Conservation (phyloP, 2,888 invertebrate species). For the Ceriagrion tenellum region DNA sequence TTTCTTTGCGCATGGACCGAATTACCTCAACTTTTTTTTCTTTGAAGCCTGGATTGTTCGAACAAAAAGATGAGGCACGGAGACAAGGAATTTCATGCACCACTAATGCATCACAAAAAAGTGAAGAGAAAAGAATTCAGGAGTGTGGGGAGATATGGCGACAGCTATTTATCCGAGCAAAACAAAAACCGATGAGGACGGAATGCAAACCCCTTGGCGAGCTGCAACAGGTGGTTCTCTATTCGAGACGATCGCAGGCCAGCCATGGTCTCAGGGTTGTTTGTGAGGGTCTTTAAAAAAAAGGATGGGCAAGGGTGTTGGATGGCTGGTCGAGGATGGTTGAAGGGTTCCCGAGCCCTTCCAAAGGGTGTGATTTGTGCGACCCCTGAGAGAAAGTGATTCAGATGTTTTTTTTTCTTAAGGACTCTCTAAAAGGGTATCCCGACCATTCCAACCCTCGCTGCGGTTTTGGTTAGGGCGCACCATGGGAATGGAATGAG, state of each 20-base stretch:
- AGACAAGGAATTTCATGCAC: not conserved
- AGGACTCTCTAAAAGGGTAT: not conserved
- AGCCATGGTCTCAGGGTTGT: not conserved
- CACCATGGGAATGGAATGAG: not conserved
- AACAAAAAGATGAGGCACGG: not conserved
- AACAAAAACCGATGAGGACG: not conserved
- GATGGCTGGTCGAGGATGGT: not conserved
- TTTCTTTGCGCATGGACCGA: not conserved
- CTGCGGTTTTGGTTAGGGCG: not conserved
- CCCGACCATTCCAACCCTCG: not conserved
- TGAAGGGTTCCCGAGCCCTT: not conserved
- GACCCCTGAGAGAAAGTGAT: conserved; percentile 28
- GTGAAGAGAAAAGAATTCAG: not conserved
- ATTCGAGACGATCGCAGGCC: not conserved
- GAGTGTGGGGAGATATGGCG: not conserved
- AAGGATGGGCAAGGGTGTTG: not conserved
- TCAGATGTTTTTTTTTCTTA: not conserved
- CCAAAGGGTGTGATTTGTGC: not conserved
- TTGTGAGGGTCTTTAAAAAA: not conserved
- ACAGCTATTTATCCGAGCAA: not conserved
- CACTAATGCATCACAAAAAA: not conserved
- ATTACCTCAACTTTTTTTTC: not conserved
- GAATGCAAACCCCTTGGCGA: not conserved
- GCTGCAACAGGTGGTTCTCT: not conserved
- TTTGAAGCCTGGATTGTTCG: not conserved